A percentile compares a stretch with the other conserved stretches of the same genome.
These are phyloP conservation scores for Hylaeus volcanicus DNA, from an alignment of 1,140 invertebrate species.

Conservation along the genomic window DNA sequence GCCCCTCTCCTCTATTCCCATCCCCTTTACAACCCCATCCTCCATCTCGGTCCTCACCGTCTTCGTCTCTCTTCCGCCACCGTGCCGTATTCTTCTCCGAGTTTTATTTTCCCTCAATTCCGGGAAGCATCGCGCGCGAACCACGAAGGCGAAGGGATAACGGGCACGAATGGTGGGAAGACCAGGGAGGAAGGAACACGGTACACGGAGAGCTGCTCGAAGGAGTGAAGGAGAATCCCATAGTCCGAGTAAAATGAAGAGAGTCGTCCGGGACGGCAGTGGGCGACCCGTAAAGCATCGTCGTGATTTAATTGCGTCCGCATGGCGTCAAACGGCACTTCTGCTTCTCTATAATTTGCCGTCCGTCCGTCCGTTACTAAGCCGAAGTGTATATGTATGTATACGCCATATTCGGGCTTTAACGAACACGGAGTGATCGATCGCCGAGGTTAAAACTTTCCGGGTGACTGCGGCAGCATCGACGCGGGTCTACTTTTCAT, in stretches of 20 bases:
- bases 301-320: conserved; percentile 66
- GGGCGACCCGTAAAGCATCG: conserved; percentile 48
- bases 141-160: conserved; percentile 51
- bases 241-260: conserved; percentile 54
- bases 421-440: background rate
- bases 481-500: conserved; percentile 3
- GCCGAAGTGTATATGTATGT: background rate
- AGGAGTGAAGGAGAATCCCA: conserved; percentile 13
- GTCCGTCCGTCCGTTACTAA: too few relatives aligned
- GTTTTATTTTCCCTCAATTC: conserved; percentile 74
- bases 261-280: conserved; percentile 42
- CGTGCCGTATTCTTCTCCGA: conserved; percentile 59
- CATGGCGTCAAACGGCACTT: conserved; percentile 40
- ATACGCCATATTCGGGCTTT: background rate
- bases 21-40: conserved; percentile 59
- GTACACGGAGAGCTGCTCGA: conserved; percentile 23
- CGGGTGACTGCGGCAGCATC: background rate
- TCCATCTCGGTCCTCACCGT: conserved; percentile 30
- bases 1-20: conserved; percentile 60
- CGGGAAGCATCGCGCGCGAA: conserved; percentile 63
- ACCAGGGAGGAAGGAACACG: conserved; percentile 48
- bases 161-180: conserved; percentile 42
- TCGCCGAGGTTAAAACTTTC: background rate
- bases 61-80: conserved; percentile 32
- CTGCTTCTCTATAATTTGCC: conserved; percentile 51